Percentiles rank a stretch among this genome's conserved stretches.
Evolutionary conservation across 2,888 invertebrate genomes (phyloP).

Genomic region (Andrena minutula): DNA sequence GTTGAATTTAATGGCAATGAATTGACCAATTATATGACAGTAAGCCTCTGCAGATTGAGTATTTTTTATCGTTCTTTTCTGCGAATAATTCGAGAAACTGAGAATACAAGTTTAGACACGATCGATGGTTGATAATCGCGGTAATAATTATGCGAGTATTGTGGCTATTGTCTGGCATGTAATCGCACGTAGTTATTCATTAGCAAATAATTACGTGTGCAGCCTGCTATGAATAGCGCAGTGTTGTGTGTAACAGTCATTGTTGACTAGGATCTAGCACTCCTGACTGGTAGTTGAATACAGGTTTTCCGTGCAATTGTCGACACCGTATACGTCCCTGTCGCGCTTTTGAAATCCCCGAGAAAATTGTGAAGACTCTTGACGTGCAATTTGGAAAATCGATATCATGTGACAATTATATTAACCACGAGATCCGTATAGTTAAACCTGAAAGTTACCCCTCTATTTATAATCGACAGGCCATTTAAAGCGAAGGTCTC

Average conservation of each 20-base stretch:
- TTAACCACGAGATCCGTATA: too few species aligned
- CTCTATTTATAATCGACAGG: too few species aligned
- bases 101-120: too few species aligned
- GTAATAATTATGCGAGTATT: too few species aligned
- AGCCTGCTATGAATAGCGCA: background rate
- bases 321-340: background rate
- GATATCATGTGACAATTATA: background rate
- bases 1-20: too few species aligned
- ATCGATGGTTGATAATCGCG: too few species aligned
- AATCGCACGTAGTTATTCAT: background rate
- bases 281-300: background rate
- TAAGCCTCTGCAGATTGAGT: too few species aligned
- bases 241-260: background rate
- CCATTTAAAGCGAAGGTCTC: too few species aligned
- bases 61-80: too few species aligned
- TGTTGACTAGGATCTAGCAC: background rate
- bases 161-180: background rate
- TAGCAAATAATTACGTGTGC: background rate
- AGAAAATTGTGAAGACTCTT: background rate
- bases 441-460: too few species aligned
- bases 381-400: background rate
- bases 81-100: too few species aligned
- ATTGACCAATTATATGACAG: background rate
- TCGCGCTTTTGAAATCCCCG: background rate
- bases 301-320: conserved; percentile 14